phyloP scores from a whole-genome alignment of 2,888 invertebrate species.

The Coleophora flavipennella region DNA sequence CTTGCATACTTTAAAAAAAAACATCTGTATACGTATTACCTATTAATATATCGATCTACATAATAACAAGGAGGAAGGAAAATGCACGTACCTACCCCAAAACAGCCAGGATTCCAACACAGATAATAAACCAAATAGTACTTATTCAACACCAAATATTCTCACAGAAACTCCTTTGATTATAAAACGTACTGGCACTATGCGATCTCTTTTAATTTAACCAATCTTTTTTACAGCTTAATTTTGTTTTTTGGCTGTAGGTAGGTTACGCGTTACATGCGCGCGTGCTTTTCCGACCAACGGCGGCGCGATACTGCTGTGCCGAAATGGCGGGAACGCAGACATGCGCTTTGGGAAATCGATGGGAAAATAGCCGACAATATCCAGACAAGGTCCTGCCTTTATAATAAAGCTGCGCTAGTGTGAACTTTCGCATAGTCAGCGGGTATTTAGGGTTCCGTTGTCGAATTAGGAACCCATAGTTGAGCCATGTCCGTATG shows the following conservation, averaged over 20 bases:
- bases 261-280: background rate
- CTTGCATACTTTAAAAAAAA: no score
- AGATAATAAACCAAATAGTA: slow-evolving; percentile 10
- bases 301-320: slow-evolving; percentile 35
- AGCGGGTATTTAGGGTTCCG: slow-evolving; percentile 5
- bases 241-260: no score
- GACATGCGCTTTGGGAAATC: slow-evolving; percentile 68
- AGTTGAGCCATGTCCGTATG: no score
- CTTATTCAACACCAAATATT: no score
- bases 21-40: no score
- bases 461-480: no score
- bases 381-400: no score
- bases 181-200: background rate
- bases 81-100: slow-evolving; percentile 23
- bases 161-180: background rate
- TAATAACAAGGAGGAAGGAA: slow-evolving; percentile 17
- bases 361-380: slow-evolving; percentile 36
- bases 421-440: slow-evolving; percentile 19
- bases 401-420: slow-evolving; percentile 11
- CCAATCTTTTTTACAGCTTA: background rate
- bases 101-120: slow-evolving; percentile 13
- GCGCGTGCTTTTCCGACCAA: slow-evolving; percentile 20
- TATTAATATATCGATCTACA: slow-evolving; percentile 28
- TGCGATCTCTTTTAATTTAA: slow-evolving; percentile 1
- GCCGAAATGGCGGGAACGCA: slow-evolving; percentile 40